Evolutionary conservation across 2,888 invertebrate species (phyloP), one percentile per base, ranked within the genome.

Genomic region (Escarpia spicata): DNA sequence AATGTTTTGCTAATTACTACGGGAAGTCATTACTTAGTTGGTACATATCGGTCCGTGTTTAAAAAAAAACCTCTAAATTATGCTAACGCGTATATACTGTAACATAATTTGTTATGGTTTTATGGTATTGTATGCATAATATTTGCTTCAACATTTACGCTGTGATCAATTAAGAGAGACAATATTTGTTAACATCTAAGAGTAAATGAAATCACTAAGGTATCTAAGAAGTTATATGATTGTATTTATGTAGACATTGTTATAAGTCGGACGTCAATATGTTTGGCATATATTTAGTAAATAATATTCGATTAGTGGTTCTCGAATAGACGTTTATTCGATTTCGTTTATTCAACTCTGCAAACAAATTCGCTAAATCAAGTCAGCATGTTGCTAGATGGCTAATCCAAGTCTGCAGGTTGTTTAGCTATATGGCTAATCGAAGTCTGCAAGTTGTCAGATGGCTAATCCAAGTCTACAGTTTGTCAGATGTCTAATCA

Each of bases 121-220:
- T 52, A 75, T 26, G 26, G 26, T 0, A 26, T 75, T n/a, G 26
- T n/a, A 26, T 3, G 75, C 26, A 26, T 26, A 26, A 26, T 75
- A 75, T 75, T 26, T 75, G 75, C 26, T 15, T 75, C 6, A 75
- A 75, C 75, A 26, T 75, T 75, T 75, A 75, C n/a, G 19, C 19
- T 75, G 26, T 75, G 19, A 75, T 26, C 75, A 75, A 26, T n/a
- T 75, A 58, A 92, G 92, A 91, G 52, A 58, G 58, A 52, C 58
- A 93, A 15, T 6, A 75, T 15, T 1, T 75, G 75, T 4, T 75
- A 75, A 75, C 19, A 75, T 75, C 6, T 75, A 75, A 75, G 75
- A 75, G 75, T 75, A n/a, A n/a, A 75, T 26, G 19, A 75, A 75
- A 75, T 75, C 15, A 52, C 52, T 12, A 52, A 52, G 52, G 52